Evolutionary conservation across 1,140 invertebrate genomes (phyloP).

Genomic region (Calycopis cecrops): DNA sequence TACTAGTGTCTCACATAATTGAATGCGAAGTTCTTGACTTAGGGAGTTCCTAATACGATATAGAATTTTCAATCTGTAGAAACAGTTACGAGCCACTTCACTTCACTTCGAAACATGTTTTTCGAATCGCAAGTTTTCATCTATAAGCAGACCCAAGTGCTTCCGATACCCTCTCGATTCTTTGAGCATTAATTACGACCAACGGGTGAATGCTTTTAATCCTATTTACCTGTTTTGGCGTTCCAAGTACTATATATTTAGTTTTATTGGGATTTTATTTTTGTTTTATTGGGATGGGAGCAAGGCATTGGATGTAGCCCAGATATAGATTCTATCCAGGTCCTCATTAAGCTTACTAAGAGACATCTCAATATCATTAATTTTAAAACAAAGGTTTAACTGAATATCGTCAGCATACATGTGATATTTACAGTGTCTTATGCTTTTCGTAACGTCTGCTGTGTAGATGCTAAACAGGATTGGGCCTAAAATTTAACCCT

Average conservation of each 20-base stretch:
- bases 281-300: conserved; percentile 17
- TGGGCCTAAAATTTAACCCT: too few relatives aligned
- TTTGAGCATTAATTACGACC: not conserved
- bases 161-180: conserved; percentile 1
- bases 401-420: too few relatives aligned
- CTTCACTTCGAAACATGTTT: conserved; percentile 13
- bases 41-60: conserved; percentile 20
- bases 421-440: too few relatives aligned
- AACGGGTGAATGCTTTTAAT: not conserved
- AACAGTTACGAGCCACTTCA: conserved; percentile 18
- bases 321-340: not conserved
- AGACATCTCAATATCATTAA: too few relatives aligned
- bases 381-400: too few relatives aligned
- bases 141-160: conserved; percentile 12
- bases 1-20: conserved; percentile 19
- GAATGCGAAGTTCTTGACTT: conserved; percentile 11
- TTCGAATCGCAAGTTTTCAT: conserved; percentile 19
- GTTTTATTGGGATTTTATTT: conserved; percentile 19
- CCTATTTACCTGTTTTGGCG: not conserved
- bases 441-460: too few relatives aligned
- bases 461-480: too few relatives aligned
- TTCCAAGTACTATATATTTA: conserved; percentile 17
- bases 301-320: conserved; percentile 4
- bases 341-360: too few relatives aligned
- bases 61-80: conserved; percentile 22